Evolutionary conservation across 2,888 invertebrate genomes (phyloP), one percentile per base, ranked within the genome.

Genomic region (Drosophila mettleri): DNA sequence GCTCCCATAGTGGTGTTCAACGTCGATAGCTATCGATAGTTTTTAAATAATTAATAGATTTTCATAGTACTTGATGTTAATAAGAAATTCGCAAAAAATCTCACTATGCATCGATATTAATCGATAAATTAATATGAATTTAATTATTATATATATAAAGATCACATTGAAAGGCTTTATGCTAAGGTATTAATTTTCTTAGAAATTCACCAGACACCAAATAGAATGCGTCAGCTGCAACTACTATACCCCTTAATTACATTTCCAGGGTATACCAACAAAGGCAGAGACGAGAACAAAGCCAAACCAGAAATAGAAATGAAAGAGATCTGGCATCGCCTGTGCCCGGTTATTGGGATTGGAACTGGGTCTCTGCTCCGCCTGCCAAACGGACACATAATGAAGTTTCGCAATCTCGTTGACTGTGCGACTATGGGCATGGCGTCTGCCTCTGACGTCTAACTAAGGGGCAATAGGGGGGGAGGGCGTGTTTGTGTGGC

Each of bases 341-440:
- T 60, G 41, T 14, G 34, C 16, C 53, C 36, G 31, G 39, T 16
- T 51, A 34, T 65, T 45, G 49, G 48, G 33, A 57, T 36, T 48
- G 55, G 52, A 60, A 66, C 52, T 66, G 73, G 51, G 60, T 51
- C 76, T 66, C 67, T 49, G 14, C 9, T 16, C 45, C 33, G 62
- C 45, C 67, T 48, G 65, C 68, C 75, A 72, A 75, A 72, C 81
- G 74, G 67, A 67, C 77, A 83, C 79, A 88, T 84, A 84, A 84
- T 84, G 83, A 84, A 88, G 88, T 87, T 87, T 84, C 74, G 83
- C 83, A 84, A 84, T 84, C 83, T 80, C 88, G 69, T 73, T 85
- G 82, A 67, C 66, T 80, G 69, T 74, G 65, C 46, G 53, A 48
- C 39, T 49, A 36, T 49, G 61, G 65, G 41, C 58, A 51, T 49